Conservation (phyloP, 1,140 invertebrate species). For the Trichoplusia ni region DNA sequence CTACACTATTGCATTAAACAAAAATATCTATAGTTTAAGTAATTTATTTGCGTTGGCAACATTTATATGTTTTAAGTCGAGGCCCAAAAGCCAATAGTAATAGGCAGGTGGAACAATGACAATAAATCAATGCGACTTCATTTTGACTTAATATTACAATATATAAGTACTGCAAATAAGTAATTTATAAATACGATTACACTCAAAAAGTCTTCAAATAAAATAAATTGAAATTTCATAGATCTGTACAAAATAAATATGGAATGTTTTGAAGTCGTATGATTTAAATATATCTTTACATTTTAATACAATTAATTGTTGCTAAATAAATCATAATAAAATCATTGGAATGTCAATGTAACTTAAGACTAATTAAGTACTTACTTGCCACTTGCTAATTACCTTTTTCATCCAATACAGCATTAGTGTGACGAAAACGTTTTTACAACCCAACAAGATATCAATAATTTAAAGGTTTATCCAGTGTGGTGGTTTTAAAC, state of each 20-base stretch:
- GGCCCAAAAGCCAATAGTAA: not conserved
- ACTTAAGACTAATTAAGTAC: constrained; percentile 31
- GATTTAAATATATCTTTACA: not conserved
- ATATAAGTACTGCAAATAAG: constrained; percentile 6
- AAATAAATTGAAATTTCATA: constrained; percentile 10
- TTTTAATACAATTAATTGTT: constrained; percentile 14
- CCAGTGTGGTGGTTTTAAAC: constrained; percentile 7
- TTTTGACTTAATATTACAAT: constrained; percentile 20
- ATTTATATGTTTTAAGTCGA: not conserved
- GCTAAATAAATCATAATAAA: constrained; percentile 18
- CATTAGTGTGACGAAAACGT: constrained; percentile 26
- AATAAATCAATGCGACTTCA: constrained; percentile 8
- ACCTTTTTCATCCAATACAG: constrained; percentile 19
- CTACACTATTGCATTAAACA: not conserved
- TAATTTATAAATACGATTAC: constrained; percentile 12
- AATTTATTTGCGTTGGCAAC: constrained; percentile 17
- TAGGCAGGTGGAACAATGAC: not conserved
- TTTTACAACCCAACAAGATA: constrained; percentile 29
- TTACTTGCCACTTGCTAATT: constrained; percentile 17
- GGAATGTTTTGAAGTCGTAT: constrained; percentile 11
- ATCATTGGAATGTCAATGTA: constrained; percentile 24
- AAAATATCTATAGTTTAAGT: not conserved
- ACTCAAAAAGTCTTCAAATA: constrained; percentile 13
- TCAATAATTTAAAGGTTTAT: constrained; percentile 3
- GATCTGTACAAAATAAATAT: not conserved